Evolutionary conservation across 2,113 vertebrate genomes (phyloP), one percentile per base, ranked within the genome.

Genomic region (Sisor rabdophorus): DNA sequence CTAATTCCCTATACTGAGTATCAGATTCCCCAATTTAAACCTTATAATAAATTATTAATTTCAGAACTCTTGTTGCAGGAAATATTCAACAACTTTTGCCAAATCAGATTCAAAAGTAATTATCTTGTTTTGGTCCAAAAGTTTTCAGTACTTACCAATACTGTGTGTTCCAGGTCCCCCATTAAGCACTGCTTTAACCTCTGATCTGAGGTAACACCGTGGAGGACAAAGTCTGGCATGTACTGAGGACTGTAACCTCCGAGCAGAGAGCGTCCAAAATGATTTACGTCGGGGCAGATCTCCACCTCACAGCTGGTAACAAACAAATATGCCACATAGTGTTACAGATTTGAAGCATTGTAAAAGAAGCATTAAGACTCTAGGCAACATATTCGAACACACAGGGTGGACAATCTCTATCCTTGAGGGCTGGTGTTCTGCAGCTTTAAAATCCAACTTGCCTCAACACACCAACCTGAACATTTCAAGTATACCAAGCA

Each of bases 221-320:
- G 94, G 47, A 95, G 88, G 80, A 93, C 94, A 54, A 95, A 87
- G 59, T 95, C 94, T 15, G 94, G 93, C 88, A 95, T 87, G 60
- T 95, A 95, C 0, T 93, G 90, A 40, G 93, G 87, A 81, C 94
- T 94, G 81, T 93, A 95, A 36, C 94, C 94, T 7, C 93, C 94
- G 44, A 95, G 87, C 55, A 95, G 90, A 0, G 94, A 95, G 77
- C 91, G 91, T 81, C 93, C 94, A 10, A 94, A 95, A 76, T 94
- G 93, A 76, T 91, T 93, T 64, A 93, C 71, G 0, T 86, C 92
- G 48, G 89, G 89, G 60, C 71, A 89, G 81, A 91, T 93, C 87
- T 91, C 83, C 61, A 84, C 89, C 67, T 89, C 91, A 81, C 89
- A 93, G 80, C 94, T 95, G 83, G 17, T 71, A 20, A 22, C 7